phyloP scores from a whole-genome alignment of 2,797 vertebrate species.

The Microhierax caerulescens region DNA sequence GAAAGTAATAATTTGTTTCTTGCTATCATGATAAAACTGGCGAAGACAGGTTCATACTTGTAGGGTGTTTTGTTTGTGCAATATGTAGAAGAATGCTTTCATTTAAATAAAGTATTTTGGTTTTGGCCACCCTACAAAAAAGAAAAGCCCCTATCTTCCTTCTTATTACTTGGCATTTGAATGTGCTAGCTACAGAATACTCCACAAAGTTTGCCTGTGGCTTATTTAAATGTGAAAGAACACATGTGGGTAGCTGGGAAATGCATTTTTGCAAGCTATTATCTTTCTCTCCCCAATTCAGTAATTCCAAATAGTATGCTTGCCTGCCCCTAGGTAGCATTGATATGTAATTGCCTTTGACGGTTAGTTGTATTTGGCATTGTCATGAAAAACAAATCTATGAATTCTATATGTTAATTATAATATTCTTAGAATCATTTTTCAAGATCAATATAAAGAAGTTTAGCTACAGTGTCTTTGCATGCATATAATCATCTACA shows the following conservation, averaged over 20 bases:
- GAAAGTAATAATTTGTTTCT: not conserved
- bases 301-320: slow-evolving; percentile 25
- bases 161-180: slow-evolving; percentile 23
- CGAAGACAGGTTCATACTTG: not conserved
- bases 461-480: slow-evolving; percentile 72
- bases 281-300: not conserved
- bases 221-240: slow-evolving; percentile 66
- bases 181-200: not conserved
- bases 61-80: not conserved
- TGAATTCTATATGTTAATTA: slow-evolving; percentile 66
- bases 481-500: slow-evolving; percentile 74
- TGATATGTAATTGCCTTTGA: slow-evolving; percentile 49
- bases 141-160: not conserved
- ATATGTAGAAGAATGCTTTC: not conserved
- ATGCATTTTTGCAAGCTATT: slow-evolving; percentile 28
- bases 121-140: not conserved
- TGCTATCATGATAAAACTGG: not conserved
- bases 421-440: slow-evolving; percentile 64
- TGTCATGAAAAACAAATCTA: slow-evolving; percentile 58
- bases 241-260: slow-evolving; percentile 41
- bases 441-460: slow-evolving; percentile 67
- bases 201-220: slow-evolving; percentile 38
- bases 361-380: slow-evolving; percentile 38
- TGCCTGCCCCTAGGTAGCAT: slow-evolving; percentile 29
- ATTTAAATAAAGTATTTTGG: not conserved